phyloP scores from a whole-genome alignment of 2,113 vertebrate genomes.

The Daphoenositta chrysoptera region DNA sequence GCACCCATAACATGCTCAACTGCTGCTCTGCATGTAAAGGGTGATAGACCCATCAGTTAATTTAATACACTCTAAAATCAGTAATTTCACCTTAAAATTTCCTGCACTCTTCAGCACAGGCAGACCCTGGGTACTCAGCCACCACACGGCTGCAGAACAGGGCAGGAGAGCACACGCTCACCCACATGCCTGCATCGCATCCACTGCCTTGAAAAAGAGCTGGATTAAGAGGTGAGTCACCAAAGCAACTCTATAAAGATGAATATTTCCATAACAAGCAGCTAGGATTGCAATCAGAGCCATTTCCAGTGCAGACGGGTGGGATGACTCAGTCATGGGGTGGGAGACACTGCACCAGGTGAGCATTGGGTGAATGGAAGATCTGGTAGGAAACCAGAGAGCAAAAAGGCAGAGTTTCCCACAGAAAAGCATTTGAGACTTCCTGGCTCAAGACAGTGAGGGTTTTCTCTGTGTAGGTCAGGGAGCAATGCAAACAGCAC shows the following conservation, averaged over 20 bases:
- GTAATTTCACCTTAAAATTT: neutral
- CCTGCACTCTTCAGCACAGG: neutral
- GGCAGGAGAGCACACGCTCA: accelerated
- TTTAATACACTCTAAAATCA: neutral
- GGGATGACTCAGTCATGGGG: neutral
- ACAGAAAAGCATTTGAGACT: neutral
- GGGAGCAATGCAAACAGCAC: neutral
- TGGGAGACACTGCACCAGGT: accelerated
- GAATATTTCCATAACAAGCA: neutral
- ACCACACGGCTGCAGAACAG: accelerated
- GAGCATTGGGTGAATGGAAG: neutral
- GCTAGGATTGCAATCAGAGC: neutral
- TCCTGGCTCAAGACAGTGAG: neutral
- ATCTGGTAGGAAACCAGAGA: neutral
- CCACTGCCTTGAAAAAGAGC: neutral
- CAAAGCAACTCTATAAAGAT: neutral
- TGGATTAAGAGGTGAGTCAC: neutral
- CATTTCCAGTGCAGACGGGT: neutral
- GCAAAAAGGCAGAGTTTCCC: neutral
- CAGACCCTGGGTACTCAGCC: neutral
- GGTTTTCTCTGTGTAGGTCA: neutral
- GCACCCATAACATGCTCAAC: neutral
- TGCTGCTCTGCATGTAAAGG: neutral
- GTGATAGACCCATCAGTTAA: neutral
- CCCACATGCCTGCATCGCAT: accelerated